phyloP scores from a whole-genome alignment of 2,113 vertebrate genomes.

The Odocoileus hemionus region DNA sequence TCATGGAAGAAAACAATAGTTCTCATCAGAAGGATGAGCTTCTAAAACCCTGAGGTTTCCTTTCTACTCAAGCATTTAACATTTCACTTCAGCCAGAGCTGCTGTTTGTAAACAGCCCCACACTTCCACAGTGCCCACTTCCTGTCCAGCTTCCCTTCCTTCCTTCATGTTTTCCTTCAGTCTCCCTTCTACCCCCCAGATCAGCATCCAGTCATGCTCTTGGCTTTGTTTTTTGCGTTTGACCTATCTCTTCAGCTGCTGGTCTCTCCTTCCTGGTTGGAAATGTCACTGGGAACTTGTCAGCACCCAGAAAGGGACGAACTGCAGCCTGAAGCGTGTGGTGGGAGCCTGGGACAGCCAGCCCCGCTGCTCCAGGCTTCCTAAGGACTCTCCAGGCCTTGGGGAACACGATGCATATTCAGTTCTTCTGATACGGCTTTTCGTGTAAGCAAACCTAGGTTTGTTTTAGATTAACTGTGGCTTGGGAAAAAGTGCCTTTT shows the following conservation, averaged over 20 bases:
- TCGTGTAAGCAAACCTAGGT: constrained; percentile 21
- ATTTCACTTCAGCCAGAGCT: not conserved
- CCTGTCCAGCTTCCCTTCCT: not conserved
- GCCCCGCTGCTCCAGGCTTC: not conserved
- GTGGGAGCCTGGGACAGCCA: not conserved
- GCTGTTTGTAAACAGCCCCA: not conserved
- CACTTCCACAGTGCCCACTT: not conserved
- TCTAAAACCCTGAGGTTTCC: not conserved
- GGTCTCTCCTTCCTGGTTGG: constrained; percentile 20
- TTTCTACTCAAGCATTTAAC: not conserved
- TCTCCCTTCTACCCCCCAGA: not conserved
- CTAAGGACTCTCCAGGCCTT: not conserved
- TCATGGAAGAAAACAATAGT: constrained; percentile 14
- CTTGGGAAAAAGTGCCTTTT: constrained; percentile 69
- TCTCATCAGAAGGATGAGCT: constrained; percentile 17
- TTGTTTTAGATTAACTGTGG: constrained; percentile 8
- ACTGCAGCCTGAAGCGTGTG: not conserved
- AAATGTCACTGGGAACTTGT: not conserved
- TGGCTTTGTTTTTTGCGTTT: not conserved
- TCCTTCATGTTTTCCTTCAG: not conserved
- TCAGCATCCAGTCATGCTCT: not conserved
- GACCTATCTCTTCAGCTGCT: not conserved
- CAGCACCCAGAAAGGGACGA: not conserved
- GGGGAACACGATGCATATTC: not conserved
- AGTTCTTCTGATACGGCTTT: not conserved